phyloP scores from a whole-genome alignment of 2,113 vertebrate genomes.

The Camarhynchus parvulus region DNA sequence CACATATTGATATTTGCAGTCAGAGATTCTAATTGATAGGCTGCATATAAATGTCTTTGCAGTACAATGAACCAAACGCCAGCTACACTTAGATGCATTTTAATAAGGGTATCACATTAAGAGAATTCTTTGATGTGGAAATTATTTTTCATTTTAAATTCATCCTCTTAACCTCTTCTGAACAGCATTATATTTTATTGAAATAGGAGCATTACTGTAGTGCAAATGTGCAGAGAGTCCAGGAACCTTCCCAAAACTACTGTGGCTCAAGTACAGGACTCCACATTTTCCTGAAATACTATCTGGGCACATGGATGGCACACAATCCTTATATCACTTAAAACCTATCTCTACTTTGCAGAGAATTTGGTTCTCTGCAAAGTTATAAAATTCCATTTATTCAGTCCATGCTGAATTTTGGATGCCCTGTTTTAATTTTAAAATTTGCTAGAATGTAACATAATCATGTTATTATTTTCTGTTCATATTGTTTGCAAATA shows the following conservation, averaged over 20 bases:
- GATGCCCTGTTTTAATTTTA: not conserved
- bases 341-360: not conserved
- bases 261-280: not conserved
- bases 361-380: not conserved
- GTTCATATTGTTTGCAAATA: not conserved
- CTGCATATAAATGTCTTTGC: not conserved
- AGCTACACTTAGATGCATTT: constrained; percentile 14
- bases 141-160: constrained; percentile 40
- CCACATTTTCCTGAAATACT: not conserved
- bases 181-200: not conserved
- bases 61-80: not conserved
- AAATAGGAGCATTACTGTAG: not conserved
- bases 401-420: not conserved
- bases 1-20: not conserved
- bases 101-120: not conserved
- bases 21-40: not conserved
- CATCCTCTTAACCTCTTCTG: not conserved
- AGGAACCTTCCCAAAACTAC: not conserved
- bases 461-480: not conserved
- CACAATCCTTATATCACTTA: not conserved
- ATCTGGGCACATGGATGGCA: not conserved
- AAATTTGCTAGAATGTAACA: not conserved
- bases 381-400: not conserved
- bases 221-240: not conserved
- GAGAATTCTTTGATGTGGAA: constrained; percentile 48